A percentile compares a stretch with the other conserved stretches of the same genome.
These are phyloP conservation scores for Antennarius striatus DNA, from an alignment of 2,113 vertebrate genomes.

Conservation along the genomic window DNA sequence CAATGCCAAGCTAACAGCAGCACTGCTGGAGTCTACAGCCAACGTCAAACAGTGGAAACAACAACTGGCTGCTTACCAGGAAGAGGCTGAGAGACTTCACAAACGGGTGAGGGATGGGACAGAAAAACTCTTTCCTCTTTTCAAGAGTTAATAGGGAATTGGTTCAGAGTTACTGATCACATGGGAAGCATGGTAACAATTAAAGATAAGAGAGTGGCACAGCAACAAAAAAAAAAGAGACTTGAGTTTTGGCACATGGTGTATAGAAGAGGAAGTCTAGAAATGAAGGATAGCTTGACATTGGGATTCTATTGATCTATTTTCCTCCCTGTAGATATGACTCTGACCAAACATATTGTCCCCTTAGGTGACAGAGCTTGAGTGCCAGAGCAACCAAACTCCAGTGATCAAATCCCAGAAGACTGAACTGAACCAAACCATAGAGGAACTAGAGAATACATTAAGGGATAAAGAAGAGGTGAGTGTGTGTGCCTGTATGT, in stretches of 20 bases:
- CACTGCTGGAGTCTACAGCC: constrained; percentile 96
- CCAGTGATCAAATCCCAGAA: constrained; percentile 97
- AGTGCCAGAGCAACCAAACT: constrained; percentile 95
- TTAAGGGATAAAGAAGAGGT: constrained; percentile 96
- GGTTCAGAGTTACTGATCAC: constrained; percentile 15
- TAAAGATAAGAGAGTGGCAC: constrained; percentile 21
- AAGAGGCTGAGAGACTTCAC: constrained; percentile 97
- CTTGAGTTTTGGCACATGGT: constrained; percentile 13
- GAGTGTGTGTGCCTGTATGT: constrained; percentile 36
- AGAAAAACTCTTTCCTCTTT: constrained; percentile 19
- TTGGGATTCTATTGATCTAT: neutral
- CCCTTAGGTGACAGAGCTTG: constrained; percentile 93
- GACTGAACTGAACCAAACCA: constrained; percentile 96
- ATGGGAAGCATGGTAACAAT: constrained; percentile 29
- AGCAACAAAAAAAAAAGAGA: constrained; percentile 13
- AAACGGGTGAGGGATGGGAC: constrained; percentile 84
- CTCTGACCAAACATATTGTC: constrained; percentile 12
- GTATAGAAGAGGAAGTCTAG: constrained; percentile 6
- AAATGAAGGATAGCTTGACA: constrained; percentile 10
- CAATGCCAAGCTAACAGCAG: constrained; percentile 97
- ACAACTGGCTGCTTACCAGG: constrained; percentile 95
- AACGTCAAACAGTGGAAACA: constrained; percentile 99
- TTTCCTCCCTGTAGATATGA: neutral
- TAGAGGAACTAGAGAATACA: constrained; percentile 91
- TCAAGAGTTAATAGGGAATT: constrained; percentile 31